Evolutionary conservation across 2,113 vertebrate species (phyloP).

Genomic region (Gallinago undulata): DNA sequence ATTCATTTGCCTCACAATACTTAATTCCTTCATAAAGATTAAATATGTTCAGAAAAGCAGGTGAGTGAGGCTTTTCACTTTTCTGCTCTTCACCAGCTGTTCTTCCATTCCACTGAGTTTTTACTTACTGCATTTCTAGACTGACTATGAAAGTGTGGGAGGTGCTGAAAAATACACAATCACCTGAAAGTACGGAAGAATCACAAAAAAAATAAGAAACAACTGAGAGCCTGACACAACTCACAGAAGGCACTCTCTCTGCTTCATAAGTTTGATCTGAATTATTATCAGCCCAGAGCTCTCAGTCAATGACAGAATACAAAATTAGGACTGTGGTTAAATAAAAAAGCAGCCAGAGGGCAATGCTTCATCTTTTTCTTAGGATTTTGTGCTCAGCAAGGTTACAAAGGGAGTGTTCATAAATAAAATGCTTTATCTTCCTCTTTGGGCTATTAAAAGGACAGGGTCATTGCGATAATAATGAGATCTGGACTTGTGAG

Average conservation of each 20-base stretch:
- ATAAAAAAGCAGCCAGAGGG: background rate
- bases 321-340: slow-evolving; percentile 20
- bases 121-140: background rate
- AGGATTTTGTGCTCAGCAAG: background rate
- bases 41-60: background rate
- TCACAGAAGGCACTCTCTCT: background rate
- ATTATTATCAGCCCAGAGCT: slow-evolving; percentile 1
- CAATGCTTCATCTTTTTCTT: background rate
- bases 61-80: background rate
- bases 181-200: background rate
- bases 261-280: slow-evolving; percentile 18
- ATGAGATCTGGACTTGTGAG: background rate
- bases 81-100: background rate
- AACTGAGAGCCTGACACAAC: background rate
- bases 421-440: background rate
- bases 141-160: background rate
- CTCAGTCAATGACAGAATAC: background rate
- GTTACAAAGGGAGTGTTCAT: background rate
- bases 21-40: background rate
- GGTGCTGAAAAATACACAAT: background rate
- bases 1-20: background rate
- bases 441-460: background rate
- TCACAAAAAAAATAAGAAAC: background rate
- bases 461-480: background rate
- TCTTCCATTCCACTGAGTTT: background rate